A percentile compares a stretch with the other conserved stretches of the same genome.
These are phyloP conservation scores for Tokudaia muenninki DNA, from an alignment of 2,797 vertebrate genomes.

Conservation along the genomic window DNA sequence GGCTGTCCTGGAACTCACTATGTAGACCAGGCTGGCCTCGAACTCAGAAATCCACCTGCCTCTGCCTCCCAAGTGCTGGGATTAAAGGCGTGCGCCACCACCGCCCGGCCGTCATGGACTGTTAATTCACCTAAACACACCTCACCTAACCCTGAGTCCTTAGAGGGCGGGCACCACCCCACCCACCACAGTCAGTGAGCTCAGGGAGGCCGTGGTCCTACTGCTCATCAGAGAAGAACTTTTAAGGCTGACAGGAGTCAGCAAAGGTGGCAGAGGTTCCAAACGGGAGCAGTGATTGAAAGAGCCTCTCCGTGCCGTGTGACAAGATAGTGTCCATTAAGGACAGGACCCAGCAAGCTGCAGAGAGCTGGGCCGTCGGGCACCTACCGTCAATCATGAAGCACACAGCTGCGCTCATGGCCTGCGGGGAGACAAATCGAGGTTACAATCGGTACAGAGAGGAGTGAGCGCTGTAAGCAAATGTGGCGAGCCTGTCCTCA, in stretches of 20 bases:
- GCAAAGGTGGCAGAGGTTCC: background rate
- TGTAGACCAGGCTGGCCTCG: too few relatives aligned
- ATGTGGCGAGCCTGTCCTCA: background rate
- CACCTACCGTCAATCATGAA: conserved; percentile 98
- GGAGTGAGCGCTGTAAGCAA: background rate
- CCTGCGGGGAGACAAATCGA: conserved; percentile 88
- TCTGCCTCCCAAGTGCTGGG: too few relatives aligned
- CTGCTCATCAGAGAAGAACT: background rate
- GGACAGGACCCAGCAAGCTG: background rate
- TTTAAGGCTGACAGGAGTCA: background rate
- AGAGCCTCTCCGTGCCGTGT: background rate
- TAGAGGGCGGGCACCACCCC: background rate
- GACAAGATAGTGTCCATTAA: background rate
- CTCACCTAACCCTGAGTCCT: background rate
- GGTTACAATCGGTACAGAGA: conserved; percentile 46
- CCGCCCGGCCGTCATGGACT: too few relatives aligned
- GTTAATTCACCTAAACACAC: background rate
- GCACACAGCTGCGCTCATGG: conserved; percentile 98
- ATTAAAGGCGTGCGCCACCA: too few relatives aligned
- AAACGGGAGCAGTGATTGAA: background rate
- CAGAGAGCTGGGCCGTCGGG: background rate
- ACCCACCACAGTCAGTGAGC: background rate
- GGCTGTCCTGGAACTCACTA: too few relatives aligned
- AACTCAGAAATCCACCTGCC: too few relatives aligned
- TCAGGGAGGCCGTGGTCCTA: background rate